Base-by-base conservation (phyloP, 1,140 invertebrate species). In the Penaeus indicus region DNA sequence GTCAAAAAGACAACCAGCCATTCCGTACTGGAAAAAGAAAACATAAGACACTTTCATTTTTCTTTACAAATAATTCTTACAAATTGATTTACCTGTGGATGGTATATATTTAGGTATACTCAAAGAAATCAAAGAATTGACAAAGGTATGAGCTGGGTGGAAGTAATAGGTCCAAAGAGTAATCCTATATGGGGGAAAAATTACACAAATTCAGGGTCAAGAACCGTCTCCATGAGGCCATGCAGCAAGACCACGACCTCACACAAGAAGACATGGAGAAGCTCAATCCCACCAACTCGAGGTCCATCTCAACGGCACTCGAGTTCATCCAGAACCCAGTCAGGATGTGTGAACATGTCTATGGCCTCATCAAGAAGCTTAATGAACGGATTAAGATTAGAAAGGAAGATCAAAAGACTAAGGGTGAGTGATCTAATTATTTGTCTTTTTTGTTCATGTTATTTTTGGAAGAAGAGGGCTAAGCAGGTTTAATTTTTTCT, bases 261-360 rank as follows among this genome's bases (percentile, higher is more conserved):
- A 96, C 96, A 0, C 93, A 94, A 13, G 97, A 97, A 92, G 98
- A 99, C 93, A 95, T 95, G 82, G 95, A 95, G 89, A 95, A 95
- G 91, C 96, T 99, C 83, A 99, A 99, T 94, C 98, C 98, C 25
- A 96, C 97, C 90, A 95, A 95, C 90, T 91, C 90, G 11, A 90
- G 93, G 42, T 96, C 97, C 22, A 94, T 96, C 75, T 97, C 97
- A 91, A 97, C 96, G 91, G 98, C 98, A 0, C 94, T 99, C 93
- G 96, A 98, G 92, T 98, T 98, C 93, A 98, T 99, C 0, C 97
- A 98, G 93, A 99, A 99, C 94, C 99, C 99, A 0, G 96, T 97
- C 25, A 95, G 96, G 92, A 98, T 98, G 93, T 99, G 99, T 93
- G 95, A 97, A 91, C 95, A 97, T 92, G 96, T 99, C 60, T 96